Evolutionary conservation across 2,113 vertebrate species (phyloP).

Genomic region (Tyrannus savana): DNA sequence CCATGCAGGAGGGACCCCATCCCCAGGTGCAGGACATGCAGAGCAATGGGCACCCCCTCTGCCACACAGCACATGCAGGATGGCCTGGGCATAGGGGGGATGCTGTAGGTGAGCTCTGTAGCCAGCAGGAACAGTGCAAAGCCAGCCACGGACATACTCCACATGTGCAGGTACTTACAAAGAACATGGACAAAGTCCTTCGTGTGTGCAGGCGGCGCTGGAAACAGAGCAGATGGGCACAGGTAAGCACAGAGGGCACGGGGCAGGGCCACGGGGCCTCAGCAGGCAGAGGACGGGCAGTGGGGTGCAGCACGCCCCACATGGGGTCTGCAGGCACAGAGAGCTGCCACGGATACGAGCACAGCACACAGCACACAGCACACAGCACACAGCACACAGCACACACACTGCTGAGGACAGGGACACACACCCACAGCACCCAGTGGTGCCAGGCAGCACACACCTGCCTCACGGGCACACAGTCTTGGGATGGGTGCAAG

Average conservation of each 20-base stretch:
- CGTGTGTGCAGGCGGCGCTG: conserved; percentile 92
- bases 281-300: background rate
- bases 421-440: background rate
- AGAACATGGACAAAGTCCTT: conserved; percentile 97
- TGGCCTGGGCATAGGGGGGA: background rate
- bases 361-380: background rate
- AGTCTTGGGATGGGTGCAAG: rapidly evolving
- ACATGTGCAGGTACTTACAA: conserved; percentile 84
- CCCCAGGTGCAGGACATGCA: rapidly evolving
- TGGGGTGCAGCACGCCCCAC: background rate
- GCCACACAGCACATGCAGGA: background rate
- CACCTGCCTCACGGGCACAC: rapidly evolving
- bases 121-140: background rate
- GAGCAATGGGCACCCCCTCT: background rate
- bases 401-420: background rate
- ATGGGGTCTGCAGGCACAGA: rapidly evolving
- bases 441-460: rapidly evolving
- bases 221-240: conserved; percentile 60
- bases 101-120: background rate
- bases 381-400: background rate
- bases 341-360: background rate
- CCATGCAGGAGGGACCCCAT: background rate
- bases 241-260: conserved; percentile 23
- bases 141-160: background rate
- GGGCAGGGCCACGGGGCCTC: background rate